Conservation (phyloP, 64 coral and sea anemone genomes). For the Montipora efflorescens region DNA sequence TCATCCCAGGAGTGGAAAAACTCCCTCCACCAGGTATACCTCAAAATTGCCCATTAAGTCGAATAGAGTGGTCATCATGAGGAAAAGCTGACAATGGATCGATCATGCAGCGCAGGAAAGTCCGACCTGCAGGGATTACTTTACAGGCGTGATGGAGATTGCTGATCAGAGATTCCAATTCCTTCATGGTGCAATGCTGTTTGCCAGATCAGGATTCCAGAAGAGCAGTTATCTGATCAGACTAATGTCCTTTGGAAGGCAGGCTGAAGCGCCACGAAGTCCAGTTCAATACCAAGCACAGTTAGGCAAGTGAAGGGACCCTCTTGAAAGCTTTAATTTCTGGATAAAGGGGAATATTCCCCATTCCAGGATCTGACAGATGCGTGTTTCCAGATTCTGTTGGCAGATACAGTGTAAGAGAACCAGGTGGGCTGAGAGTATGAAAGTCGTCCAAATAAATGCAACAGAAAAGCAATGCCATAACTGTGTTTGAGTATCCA, state of each 20-base stretch:
- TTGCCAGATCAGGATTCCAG: no score
- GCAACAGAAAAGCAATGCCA: not conserved
- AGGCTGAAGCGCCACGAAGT: not conserved
- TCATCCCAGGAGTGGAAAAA: no score
- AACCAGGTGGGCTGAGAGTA: no score
- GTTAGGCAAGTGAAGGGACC: not conserved
- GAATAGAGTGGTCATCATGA: not conserved
- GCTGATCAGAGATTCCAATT: not conserved
- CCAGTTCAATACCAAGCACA: not conserved
- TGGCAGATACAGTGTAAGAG: no score
- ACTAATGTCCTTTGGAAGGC: not conserved
- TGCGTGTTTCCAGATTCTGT: no score
- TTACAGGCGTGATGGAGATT: not conserved
- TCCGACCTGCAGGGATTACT: not conserved
- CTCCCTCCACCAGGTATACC: no score
- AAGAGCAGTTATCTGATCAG: no score
- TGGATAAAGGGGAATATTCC: no score
- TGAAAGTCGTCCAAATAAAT: not conserved
- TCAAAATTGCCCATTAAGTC: no score
- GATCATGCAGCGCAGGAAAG: not conserved
- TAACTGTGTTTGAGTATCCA: constrained; percentile 6
- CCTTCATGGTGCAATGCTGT: no score
- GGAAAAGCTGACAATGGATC: not conserved
- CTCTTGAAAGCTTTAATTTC: not conserved
- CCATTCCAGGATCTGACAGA: no score